phyloP scores from a whole-genome alignment of 2,797 vertebrate genomes.

The Morelia viridis region DNA sequence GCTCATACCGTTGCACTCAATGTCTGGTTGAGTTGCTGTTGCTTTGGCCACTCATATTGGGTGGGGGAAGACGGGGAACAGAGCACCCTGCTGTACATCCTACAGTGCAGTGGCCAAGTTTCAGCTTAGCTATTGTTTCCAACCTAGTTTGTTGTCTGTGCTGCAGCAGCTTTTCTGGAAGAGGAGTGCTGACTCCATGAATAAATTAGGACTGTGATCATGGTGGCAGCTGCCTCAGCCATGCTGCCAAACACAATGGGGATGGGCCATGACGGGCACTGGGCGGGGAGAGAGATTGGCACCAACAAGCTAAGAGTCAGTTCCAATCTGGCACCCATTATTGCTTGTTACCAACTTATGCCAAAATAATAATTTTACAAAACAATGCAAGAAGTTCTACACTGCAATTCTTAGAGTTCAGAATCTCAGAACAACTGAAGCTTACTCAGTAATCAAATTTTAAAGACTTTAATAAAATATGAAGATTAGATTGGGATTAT shows the following conservation, averaged over 20 bases:
- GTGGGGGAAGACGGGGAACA: background rate
- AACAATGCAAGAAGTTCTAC: background rate
- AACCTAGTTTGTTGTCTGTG: background rate
- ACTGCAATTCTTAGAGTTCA: background rate
- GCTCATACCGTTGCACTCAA: background rate
- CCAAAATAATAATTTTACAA: background rate
- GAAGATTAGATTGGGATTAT: no score
- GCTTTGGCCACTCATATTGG: background rate
- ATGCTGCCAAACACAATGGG: background rate
- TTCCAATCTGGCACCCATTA: background rate
- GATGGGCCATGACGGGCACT: no score
- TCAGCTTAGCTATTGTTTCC: background rate
- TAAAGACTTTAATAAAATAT: background rate
- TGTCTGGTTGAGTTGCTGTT: background rate
- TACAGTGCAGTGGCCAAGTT: background rate
- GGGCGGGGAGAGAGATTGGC: background rate
- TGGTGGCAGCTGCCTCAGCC: background rate
- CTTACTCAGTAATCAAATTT: background rate
- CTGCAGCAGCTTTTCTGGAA: background rate
- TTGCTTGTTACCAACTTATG: background rate
- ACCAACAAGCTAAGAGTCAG: no score
- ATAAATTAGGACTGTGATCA: background rate
- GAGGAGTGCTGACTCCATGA: background rate
- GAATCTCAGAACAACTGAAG: background rate
- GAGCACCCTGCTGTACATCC: background rate